A percentile compares a stretch with the other conserved stretches of the same genome.
Conservation (phyloP, 2,797 vertebrate species). For the Rhynchonycteris naso region DNA sequence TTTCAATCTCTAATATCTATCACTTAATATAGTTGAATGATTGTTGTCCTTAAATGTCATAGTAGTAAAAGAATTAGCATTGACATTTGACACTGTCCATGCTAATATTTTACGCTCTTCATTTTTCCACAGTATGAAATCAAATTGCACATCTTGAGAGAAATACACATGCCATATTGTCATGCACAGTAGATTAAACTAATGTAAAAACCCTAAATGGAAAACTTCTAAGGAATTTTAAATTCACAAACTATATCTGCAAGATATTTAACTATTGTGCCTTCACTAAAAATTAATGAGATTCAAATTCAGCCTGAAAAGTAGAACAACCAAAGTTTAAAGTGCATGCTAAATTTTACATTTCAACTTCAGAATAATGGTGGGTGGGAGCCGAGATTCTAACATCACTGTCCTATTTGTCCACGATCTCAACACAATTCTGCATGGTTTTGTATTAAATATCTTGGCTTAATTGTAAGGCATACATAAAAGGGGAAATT, state of each 20-base stretch:
- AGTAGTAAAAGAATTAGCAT: constrained; percentile 79
- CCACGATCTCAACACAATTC: constrained; percentile 22
- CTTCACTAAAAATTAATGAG: constrained; percentile 72
- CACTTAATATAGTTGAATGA: constrained; percentile 74
- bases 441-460: constrained; percentile 52
- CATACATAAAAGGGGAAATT: constrained; percentile 46
- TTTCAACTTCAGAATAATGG: constrained; percentile 60
- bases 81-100: constrained; percentile 79
- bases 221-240: constrained; percentile 66
- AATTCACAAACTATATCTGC: constrained; percentile 33
- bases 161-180: constrained; percentile 63
- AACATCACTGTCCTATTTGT: neutral
- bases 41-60: constrained; percentile 80
- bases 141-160: constrained; percentile 76
- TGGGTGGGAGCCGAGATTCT: neutral
- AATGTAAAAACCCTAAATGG: constrained; percentile 70
- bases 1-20: constrained; percentile 73
- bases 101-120: constrained; percentile 74
- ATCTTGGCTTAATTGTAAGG: constrained; percentile 45
- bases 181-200: constrained; percentile 70
- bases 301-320: constrained; percentile 73
- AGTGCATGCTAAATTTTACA: constrained; percentile 59
- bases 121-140: constrained; percentile 80
- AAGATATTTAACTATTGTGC: constrained; percentile 70
- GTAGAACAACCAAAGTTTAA: constrained; percentile 67